Conservation (phyloP, 2,797 vertebrate species). For the Poeciliopsis infans region DNA sequence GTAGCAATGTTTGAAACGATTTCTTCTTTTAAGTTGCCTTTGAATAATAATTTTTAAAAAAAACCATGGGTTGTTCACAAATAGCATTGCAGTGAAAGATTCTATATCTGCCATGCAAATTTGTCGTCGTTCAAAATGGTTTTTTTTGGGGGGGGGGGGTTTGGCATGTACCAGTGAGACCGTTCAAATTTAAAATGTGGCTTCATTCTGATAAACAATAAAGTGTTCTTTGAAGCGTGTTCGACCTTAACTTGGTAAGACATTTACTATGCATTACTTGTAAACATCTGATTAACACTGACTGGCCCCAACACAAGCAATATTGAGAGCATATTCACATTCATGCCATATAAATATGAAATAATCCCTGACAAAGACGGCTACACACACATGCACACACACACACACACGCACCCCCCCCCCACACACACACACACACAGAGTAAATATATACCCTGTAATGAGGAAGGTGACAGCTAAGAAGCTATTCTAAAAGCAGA, state of each 20-base stretch:
- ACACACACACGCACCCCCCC: conserved; percentile 9
- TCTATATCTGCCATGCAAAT: not conserved
- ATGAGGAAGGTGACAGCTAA: conserved; percentile 40
- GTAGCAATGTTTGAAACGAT: not conserved
- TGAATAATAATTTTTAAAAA: not conserved
- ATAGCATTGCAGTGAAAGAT: not conserved
- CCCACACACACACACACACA: conserved; percentile 1
- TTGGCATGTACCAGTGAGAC: conserved; percentile 16
- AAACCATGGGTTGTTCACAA: not conserved
- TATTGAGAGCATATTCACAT: conserved; percentile 40
- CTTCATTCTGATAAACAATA: conserved; percentile 25
- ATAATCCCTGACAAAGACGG: conserved; percentile 40
- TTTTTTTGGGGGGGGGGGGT: too few species aligned
- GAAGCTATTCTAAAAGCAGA: conserved; percentile 32
- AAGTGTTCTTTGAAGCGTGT: conserved; percentile 24
- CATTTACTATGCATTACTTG: conserved; percentile 49
- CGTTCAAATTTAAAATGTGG: conserved; percentile 12
- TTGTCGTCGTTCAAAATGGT: not conserved
- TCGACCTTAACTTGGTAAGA: conserved; percentile 29
- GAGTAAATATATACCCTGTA: conserved; percentile 15
- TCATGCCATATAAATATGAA: conserved; percentile 37
- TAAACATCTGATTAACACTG: conserved; percentile 68
- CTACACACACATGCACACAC: conserved; percentile 14
- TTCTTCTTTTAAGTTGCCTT: not conserved
- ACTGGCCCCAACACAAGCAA: conserved; percentile 40